These are phyloP conservation scores for Lepidocyrtinus sp. DNA, from an alignment of 2,888 invertebrate species.

Conservation along the genomic window DNA sequence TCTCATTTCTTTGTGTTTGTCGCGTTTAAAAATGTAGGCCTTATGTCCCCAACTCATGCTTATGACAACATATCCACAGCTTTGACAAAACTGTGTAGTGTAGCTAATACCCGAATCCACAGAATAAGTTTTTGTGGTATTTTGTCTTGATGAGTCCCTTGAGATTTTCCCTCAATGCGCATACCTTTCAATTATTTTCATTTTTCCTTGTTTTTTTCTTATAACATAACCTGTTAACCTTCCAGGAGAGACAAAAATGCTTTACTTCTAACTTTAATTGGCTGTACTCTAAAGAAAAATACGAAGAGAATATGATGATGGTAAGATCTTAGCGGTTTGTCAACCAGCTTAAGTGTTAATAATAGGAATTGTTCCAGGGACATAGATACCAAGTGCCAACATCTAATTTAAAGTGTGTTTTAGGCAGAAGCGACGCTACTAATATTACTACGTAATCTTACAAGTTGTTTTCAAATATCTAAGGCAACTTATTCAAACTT, in stretches of 20 bases:
- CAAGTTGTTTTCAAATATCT: no score
- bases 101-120: slow-evolving; percentile 12
- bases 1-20: not conserved
- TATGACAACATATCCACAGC: not conserved
- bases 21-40: not conserved
- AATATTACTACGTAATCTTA: no score
- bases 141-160: not conserved
- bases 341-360: slow-evolving; percentile 65
- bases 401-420: no score
- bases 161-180: not conserved
- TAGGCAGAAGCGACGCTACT: no score
- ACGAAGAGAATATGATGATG: slow-evolving; percentile 58
- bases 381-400: not conserved
- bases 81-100: no score
- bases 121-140: slow-evolving; percentile 1
- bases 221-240: slow-evolving; percentile 51
- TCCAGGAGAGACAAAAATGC: slow-evolving; percentile 29
- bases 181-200: slow-evolving; percentile 25
- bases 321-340: slow-evolving; percentile 64
- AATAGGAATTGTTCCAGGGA: slow-evolving; percentile 13
- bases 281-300: slow-evolving; percentile 55
- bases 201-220: not conserved
- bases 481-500: not conserved
- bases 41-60: not conserved
- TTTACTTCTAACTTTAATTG: slow-evolving; percentile 67